phyloP scores from a whole-genome alignment of 2,888 invertebrate genomes.

The Nymphalis polychloros region DNA sequence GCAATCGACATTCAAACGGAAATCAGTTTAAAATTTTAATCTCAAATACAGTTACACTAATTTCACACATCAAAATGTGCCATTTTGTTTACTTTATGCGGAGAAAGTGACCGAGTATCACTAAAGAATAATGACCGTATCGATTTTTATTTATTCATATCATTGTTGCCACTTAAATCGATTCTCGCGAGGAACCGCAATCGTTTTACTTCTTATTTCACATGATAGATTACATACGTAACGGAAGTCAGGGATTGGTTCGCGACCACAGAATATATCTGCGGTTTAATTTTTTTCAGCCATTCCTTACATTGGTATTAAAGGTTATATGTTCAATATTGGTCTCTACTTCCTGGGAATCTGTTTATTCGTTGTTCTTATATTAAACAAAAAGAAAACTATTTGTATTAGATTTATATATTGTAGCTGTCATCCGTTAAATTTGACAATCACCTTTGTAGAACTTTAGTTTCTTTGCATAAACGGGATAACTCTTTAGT shows the following conservation, averaged over 20 bases:
- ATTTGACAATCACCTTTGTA: too few relatives aligned
- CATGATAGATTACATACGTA: constrained; percentile 68
- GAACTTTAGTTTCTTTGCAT: too few relatives aligned
- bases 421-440: too few relatives aligned
- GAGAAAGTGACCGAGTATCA: constrained; percentile 43
- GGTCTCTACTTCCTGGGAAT: neutral
- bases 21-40: constrained; percentile 22
- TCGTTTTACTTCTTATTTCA: constrained; percentile 61
- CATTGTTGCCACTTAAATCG: constrained; percentile 58
- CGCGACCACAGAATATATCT: constrained; percentile 49
- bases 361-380: neutral
- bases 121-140: constrained; percentile 53
- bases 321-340: constrained; percentile 11
- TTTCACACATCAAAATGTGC: constrained; percentile 45
- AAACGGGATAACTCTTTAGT: too few relatives aligned
- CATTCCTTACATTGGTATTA: constrained; percentile 1
- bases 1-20: constrained; percentile 8
- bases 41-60: constrained; percentile 41
- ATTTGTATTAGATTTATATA: too few relatives aligned
- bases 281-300: constrained; percentile 20
- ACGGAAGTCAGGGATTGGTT: constrained; percentile 54
- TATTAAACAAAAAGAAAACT: too few relatives aligned
- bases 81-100: constrained; percentile 42
- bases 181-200: constrained; percentile 60
- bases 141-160: constrained; percentile 63